Evolutionary conservation across 1,140 invertebrate genomes (phyloP), one percentile per base, ranked within the genome.

Genomic region (Aphelinus certus): DNA sequence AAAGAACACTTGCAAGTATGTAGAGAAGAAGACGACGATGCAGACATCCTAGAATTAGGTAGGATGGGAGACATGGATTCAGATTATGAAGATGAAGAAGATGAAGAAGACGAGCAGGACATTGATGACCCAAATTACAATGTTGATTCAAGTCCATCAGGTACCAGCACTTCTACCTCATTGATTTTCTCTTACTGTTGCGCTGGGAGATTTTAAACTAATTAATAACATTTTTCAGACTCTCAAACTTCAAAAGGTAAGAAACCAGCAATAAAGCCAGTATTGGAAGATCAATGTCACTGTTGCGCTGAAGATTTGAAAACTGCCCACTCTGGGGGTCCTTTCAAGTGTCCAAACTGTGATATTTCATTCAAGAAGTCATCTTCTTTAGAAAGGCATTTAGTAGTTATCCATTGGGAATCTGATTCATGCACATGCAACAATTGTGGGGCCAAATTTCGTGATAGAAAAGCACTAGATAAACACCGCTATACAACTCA

Each of bases 221-320:
- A 67, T 63, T 60, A 67, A 63, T 6, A 60, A 68, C 68, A 7
- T 71, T 72, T 67, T 68, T 79, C 78, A 83, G 80, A 76, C 74
- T 78, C 78, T 5, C 79, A 77, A 60, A 75, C 65, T 67, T 69
- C 75, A 56, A 83, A 85, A 10, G 85, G 85, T 46, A 79, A 81
- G 49, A 84, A 83, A 58, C 76, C 81, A 42, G 70, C 79, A 43
- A 87, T 87, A 26, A 85, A 82, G 56, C 86, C 86, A 10, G 83
- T 86, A 48, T 73, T 73, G 57, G 83, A 84, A 66, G 86, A 82
- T 10, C 87, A 86, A 71, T 90, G 89, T 74, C 88, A 89, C 76
- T 90, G 89, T 66, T 90, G 89, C 77, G 88, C 86, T 3, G 89
- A 90, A 81, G 87, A 90, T 75, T 77, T 88, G 26, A 84, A 83